phyloP scores from a whole-genome alignment of 2,888 invertebrate genomes.

The Hirtodrosophila alboralis region DNA sequence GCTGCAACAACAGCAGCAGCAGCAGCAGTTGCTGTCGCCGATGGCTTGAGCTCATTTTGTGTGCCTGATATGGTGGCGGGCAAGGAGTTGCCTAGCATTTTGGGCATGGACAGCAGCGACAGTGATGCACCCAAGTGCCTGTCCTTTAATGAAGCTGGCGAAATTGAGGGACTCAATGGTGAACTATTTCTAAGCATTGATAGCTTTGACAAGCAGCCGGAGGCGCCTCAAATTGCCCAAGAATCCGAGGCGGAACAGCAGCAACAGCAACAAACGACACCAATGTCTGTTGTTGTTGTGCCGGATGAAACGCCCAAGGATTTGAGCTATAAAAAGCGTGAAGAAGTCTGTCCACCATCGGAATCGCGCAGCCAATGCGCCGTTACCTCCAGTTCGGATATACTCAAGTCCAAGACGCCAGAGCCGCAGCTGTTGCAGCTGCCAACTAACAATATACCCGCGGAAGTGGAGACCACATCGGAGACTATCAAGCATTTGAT shows the following conservation, averaged over 20 bases:
- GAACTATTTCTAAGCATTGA: constrained; percentile 81
- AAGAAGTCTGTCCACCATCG: constrained; percentile 81
- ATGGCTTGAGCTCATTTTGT: constrained; percentile 57
- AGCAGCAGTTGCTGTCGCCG: constrained; percentile 17
- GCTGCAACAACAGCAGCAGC: constrained; percentile 21
- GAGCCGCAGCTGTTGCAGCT: constrained; percentile 86
- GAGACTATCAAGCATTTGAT: constrained; percentile 84
- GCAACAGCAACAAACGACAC: constrained; percentile 67
- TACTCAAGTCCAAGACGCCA: constrained; percentile 86
- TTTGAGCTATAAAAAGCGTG: constrained; percentile 86
- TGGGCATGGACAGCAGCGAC: constrained; percentile 85
- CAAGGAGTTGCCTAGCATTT: constrained; percentile 87
- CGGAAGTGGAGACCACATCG: constrained; percentile 87
- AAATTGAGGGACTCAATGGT: constrained; percentile 83
- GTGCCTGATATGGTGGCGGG: constrained; percentile 71
- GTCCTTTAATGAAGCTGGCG: constrained; percentile 83
- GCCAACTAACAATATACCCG: constrained; percentile 82
- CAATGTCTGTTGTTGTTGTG: constrained; percentile 4
- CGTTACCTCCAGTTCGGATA: constrained; percentile 89
- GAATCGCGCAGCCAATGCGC: constrained; percentile 85
- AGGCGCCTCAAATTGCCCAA: constrained; percentile 10
- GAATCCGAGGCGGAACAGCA: constrained; percentile 74
- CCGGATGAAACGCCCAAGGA: constrained; percentile 87
- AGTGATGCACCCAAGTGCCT: constrained; percentile 82
- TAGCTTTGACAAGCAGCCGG: constrained; percentile 69